Base-by-base conservation (phyloP, 2,113 vertebrate genomes). In the Xenus cinereus region DNA sequence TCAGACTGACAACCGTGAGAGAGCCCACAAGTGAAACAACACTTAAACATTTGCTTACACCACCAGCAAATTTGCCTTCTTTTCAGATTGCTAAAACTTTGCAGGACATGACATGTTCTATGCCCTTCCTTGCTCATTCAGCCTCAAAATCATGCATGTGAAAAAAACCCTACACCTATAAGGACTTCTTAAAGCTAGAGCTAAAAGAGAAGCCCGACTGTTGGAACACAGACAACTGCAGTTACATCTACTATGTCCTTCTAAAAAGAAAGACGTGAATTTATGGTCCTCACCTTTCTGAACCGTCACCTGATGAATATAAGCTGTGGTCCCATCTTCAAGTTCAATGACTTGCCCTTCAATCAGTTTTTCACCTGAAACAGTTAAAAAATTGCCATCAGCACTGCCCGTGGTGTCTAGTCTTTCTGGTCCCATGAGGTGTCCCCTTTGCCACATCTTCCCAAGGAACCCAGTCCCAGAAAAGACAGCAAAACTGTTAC, bases 271-370 rank as follows among this genome's bases (percentile, higher is more conserved):
- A 64, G 35, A 50, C 10, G 24, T 22, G 24, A 63, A 54, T 17
- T 26, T 11, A 50, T 18, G 18, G 12, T 90, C 39, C 97, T 97
- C 89, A 99, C 98, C 98, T 98, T 98, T 98, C 93, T 98, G 97
- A 26, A 98, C 94, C 0, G 95, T 98, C 95, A 99, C 98, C 81
- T 98, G 98, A 48, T 99, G 98, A 82, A 99, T 98, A 54, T 97
- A 99, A 11, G 98, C 98, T 8, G 98, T 98, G 76, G 97, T 98
- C n/a, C 98, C 98, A 51, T 98, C 98, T 94, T 98, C 98, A 12
- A 98, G 97, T 84, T 98, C 98, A 94, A 98, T 97, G 72, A 98
- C 97, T 86, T 98, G 98, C 24, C 98, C 98, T 95, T 99, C 98
- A 41, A 98, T 92, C 76, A 98, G 91, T 76, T 98, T 98, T 90